phyloP scores from a whole-genome alignment of 2,888 invertebrate species.

The Ceriagrion tenellum region DNA sequence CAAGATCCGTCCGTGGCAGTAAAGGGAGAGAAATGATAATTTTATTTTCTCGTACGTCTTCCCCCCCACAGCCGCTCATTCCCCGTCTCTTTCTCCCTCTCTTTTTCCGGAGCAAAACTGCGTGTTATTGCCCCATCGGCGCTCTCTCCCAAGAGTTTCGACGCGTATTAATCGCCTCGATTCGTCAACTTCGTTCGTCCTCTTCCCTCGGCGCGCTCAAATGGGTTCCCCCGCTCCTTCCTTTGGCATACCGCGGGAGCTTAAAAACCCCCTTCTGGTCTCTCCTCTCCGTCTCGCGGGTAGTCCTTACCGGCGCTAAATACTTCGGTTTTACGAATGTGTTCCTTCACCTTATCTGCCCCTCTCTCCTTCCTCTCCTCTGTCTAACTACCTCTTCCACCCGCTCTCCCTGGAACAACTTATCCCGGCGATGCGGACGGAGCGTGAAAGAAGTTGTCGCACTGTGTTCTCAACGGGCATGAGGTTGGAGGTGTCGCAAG shows the following conservation, averaged over 20 bases:
- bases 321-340: neutral
- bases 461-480: neutral
- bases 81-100: neutral
- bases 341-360: neutral
- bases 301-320: slow-evolving; percentile 14
- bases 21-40: neutral
- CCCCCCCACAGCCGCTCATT: neutral
- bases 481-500: slow-evolving; percentile 50
- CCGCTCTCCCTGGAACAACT: neutral
- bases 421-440: slow-evolving; percentile 14
- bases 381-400: neutral
- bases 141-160: slow-evolving; percentile 30
- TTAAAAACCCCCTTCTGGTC: neutral
- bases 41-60: neutral
- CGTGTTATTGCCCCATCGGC: slow-evolving; percentile 61
- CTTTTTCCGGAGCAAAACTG: slow-evolving; percentile 38
- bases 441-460: slow-evolving; percentile 55
- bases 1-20: neutral
- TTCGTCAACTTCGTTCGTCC: slow-evolving; percentile 63
- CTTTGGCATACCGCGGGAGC: neutral
- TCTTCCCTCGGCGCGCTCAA: slow-evolving; percentile 63
- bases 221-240: neutral
- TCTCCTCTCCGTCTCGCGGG: neutral
- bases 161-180: slow-evolving; percentile 47
- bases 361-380: neutral